Conservation (phyloP, 2,797 vertebrate genomes). For the Agapornis canus region DNA sequence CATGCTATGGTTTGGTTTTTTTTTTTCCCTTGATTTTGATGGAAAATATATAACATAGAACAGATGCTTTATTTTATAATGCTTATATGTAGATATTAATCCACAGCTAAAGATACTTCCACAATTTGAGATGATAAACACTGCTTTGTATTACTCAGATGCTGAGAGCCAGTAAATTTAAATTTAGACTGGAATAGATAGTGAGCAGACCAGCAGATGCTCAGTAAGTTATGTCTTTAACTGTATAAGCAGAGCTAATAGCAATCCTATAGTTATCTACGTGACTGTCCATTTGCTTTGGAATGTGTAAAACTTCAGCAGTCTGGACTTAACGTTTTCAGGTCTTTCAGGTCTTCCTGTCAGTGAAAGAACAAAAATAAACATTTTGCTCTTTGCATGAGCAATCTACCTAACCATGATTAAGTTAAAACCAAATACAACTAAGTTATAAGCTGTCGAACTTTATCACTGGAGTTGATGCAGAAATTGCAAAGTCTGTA, state of each 20-base stretch:
- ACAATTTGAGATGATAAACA: neutral
- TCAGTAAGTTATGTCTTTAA: neutral
- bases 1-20: neutral
- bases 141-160: neutral
- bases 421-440: neutral
- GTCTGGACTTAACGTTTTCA: neutral
- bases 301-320: neutral
- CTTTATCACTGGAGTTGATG: neutral
- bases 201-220: neutral
- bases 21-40: neutral
- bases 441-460: neutral
- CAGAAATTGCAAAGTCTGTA: neutral
- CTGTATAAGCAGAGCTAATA: neutral
- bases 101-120: neutral
- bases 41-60: neutral
- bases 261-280: neutral
- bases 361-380: neutral
- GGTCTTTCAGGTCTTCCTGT: neutral
- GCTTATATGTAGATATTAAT: neutral
- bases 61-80: neutral
- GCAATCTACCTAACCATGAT: neutral
- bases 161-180: neutral
- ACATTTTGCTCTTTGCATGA: neutral
- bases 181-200: neutral
- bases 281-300: neutral